Conservation (phyloP, 2,113 vertebrate species). For the Colaptes auratus region DNA sequence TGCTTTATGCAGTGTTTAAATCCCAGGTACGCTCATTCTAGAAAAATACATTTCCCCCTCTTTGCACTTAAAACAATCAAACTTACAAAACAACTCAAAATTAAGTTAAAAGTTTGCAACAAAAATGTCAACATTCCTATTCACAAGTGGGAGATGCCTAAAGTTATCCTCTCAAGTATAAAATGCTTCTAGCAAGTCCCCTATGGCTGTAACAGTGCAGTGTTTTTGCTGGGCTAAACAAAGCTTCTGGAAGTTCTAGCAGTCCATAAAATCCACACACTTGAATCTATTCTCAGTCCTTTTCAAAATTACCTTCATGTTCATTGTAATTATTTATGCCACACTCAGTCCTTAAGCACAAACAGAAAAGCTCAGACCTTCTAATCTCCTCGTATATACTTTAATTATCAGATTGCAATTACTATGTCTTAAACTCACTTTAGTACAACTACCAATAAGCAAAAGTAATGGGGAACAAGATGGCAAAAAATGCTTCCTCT, state of each 20-base stretch:
- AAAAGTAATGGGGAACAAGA: not conserved
- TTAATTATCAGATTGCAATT: not conserved
- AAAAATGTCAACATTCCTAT: not conserved
- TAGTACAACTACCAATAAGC: not conserved
- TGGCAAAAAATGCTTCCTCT: not conserved
- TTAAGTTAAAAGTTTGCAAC: not conserved
- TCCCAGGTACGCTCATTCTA: conserved; percentile 19
- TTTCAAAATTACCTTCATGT: not conserved
- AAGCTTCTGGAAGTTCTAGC: not conserved
- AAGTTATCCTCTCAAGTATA: not conserved
- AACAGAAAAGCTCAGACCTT: not conserved
- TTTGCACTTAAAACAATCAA: not conserved
- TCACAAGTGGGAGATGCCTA: not conserved
- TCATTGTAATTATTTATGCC: not conserved
- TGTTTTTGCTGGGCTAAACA: not conserved
- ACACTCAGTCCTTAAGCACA: not conserved
- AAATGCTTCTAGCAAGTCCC: not conserved
- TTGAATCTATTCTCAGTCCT: not conserved
- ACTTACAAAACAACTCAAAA: not conserved
- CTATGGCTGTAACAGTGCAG: not conserved
- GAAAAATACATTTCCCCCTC: conserved; percentile 40
- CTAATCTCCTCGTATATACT: not conserved
- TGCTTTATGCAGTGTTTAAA: not conserved
- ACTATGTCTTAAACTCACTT: not conserved
- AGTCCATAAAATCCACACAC: rapidly evolving